Base-by-base conservation (phyloP, 2,113 vertebrate species). In the Entosphenus tridentatus region DNA sequence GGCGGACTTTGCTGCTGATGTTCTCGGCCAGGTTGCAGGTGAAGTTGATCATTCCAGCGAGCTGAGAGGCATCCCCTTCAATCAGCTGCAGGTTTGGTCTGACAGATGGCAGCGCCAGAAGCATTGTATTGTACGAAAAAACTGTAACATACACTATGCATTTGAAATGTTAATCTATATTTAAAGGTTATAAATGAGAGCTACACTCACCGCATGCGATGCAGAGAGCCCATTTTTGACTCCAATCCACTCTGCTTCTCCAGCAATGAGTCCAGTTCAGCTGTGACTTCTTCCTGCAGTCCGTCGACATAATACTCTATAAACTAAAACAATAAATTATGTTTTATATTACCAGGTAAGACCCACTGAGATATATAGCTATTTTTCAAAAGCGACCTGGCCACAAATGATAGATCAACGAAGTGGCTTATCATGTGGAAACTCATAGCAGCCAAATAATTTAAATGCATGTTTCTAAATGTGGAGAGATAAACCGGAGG, bases 11-110 rank as follows among this genome's bases (percentile, higher is more conserved):
- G 54, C 84, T 86, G 76, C 92, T 97, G 72, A 98, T 90, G 0
- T 96, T 96, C 76, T 98, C 92, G 0, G 93, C 93, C 74, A 98
- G 79, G 76, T 83, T 96, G 74, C 90, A 97, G 57, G 93, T 97
- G 74, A 98, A 98, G 21, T 82, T 87, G 77, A 96, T 93, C 89
- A 91, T 98, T 67, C 92, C 89, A 0, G 87, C 87, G 71, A 98
- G 71, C 74, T 97, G 93, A 75, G 86, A 84, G 69, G 93, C 90
- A 69, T 98, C 93, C 72, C 87, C 91, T 76, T 86, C 90, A 2
- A 98, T 97, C 71, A 98, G 72, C 78, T 97, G 93, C 69, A 97
- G 73, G 58, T 87, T 96, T 2, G 93, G 93, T 56, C 93, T 98
- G 67, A 14, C 71, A 74, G 73, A 68, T 39, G 39, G 39, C 39